These are phyloP conservation scores for Conus ventricosus DNA, from an alignment of 1,140 invertebrate genomes.

Conservation along the genomic window DNA sequence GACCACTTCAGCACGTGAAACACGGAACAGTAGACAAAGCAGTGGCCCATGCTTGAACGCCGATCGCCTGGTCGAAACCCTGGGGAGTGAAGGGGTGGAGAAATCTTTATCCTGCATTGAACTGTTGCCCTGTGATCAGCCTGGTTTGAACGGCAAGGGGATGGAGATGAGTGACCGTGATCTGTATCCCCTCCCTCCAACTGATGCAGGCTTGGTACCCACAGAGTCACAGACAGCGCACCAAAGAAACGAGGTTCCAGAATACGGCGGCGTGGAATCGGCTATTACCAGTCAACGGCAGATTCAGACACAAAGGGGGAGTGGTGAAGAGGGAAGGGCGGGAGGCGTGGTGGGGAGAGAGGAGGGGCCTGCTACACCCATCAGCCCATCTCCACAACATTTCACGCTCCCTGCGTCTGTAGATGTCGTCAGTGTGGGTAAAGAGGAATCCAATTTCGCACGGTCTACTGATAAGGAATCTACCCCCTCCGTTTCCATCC, in stretches of 20 bases:
- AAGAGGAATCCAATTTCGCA: not conserved
- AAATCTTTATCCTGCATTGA: too few species aligned
- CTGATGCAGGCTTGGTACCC: not conserved
- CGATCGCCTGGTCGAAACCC: too few species aligned
- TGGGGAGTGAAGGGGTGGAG: too few species aligned
- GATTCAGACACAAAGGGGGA: not conserved
- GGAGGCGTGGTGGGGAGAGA: not conserved
- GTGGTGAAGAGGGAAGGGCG: not conserved
- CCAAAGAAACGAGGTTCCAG: not conserved
- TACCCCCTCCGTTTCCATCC: not conserved
- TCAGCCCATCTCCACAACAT: not conserved
- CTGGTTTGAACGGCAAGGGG: too few species aligned
- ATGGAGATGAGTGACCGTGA: too few species aligned
- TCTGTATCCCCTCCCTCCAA: too few species aligned
- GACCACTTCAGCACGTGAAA: not conserved
- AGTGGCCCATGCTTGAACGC: too few species aligned
- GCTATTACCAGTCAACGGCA: conserved; percentile 2
- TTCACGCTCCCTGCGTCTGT: not conserved
- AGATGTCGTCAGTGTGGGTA: conserved; percentile 21
- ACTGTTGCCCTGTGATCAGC: too few species aligned
- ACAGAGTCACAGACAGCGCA: not conserved
- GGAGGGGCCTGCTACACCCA: not conserved
- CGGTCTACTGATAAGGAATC: not conserved
- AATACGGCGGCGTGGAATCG: not conserved
- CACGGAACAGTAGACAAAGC: not conserved